Evolutionary conservation across 2,888 invertebrate genomes (phyloP).

Genomic region (Drosophila multiciliata): DNA sequence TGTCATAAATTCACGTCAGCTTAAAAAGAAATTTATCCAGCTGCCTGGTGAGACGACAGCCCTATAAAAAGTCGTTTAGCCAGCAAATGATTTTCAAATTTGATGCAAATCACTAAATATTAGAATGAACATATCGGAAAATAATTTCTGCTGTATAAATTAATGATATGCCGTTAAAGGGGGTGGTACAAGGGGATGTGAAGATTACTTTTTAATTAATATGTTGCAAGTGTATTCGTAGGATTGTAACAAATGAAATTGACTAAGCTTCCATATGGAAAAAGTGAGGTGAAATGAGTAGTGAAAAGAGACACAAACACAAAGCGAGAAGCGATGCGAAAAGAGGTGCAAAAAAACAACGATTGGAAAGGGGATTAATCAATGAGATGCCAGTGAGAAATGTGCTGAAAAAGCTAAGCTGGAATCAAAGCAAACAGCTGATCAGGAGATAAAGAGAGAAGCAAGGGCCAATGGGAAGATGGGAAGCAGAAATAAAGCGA

Average conservation of each 20-base stretch:
- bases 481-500: neutral
- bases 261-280: neutral
- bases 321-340: neutral
- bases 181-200: too few relatives aligned
- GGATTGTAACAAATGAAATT: neutral
- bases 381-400: neutral
- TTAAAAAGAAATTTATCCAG: constrained; percentile 48
- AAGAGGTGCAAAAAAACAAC: too few relatives aligned
- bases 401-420: neutral
- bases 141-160: neutral
- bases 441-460: neutral
- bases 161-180: too few relatives aligned
- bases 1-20: constrained; percentile 77
- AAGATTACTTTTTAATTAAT: constrained; percentile 1
- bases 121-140: neutral
- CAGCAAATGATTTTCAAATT: constrained; percentile 58
- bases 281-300: neutral
- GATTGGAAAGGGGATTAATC: neutral
- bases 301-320: neutral
- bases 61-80: constrained; percentile 73
- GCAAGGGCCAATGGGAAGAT: neutral
- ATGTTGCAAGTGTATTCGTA: neutral
- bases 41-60: constrained; percentile 57
- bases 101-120: constrained; percentile 36
- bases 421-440: neutral